These are phyloP conservation scores for Samia ricini DNA, from an alignment of 1,140 invertebrate species.

Conservation along the genomic window DNA sequence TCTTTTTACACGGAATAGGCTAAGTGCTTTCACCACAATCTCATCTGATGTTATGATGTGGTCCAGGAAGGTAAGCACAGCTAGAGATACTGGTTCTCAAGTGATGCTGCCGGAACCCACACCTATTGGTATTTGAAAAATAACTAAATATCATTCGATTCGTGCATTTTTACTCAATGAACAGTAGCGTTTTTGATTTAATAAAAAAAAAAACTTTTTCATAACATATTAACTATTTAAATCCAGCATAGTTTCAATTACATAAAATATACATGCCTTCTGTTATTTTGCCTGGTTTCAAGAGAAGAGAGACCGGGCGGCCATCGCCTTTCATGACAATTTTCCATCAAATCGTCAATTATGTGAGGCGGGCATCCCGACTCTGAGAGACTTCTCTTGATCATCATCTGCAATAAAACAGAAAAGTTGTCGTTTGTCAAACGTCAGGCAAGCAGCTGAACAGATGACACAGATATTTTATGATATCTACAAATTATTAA, in stretches of 20 bases:
- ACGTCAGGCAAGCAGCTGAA: background rate
- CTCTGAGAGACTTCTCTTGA: slow-evolving; percentile 94
- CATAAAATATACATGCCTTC: slow-evolving; percentile 78
- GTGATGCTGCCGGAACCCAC: too few relatives aligned
- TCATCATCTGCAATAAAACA: slow-evolving; percentile 84
- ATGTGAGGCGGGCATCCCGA: slow-evolving; percentile 95
- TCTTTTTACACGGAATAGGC: too few relatives aligned
- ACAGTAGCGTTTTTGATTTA: too few relatives aligned
- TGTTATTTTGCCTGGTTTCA: slow-evolving; percentile 95
- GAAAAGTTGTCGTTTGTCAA: background rate
- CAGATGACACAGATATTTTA: background rate
- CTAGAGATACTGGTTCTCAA: too few relatives aligned
- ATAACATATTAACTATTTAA: too few relatives aligned
- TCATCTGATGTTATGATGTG: too few relatives aligned
- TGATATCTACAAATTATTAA: background rate
- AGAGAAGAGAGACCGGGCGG: slow-evolving; percentile 94
- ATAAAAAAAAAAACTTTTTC: too few relatives aligned
- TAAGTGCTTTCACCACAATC: too few relatives aligned
- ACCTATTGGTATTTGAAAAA: too few relatives aligned
- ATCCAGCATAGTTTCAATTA: background rate
- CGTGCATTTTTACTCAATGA: too few relatives aligned
- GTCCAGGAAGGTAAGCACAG: too few relatives aligned
- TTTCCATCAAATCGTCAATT: slow-evolving; percentile 96
- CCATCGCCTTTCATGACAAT: slow-evolving; percentile 97
- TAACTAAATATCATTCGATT: too few relatives aligned